phyloP scores from a whole-genome alignment of 1,140 invertebrate species.

The Drosophila punjabiensis region DNA sequence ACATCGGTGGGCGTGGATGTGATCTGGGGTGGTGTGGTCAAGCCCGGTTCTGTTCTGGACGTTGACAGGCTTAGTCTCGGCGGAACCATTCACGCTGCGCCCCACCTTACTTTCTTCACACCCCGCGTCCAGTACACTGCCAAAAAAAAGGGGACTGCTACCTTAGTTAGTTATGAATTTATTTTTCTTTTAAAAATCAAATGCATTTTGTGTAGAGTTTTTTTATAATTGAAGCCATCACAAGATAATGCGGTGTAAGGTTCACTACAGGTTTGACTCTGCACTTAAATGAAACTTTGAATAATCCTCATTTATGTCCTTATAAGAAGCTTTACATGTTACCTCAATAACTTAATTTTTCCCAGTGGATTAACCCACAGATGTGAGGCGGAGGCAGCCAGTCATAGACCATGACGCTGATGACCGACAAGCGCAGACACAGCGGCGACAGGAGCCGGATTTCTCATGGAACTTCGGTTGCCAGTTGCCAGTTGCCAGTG shows the following conservation, averaged over 20 bases:
- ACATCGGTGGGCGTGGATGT: conserved; percentile 38
- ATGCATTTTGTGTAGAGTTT: neutral
- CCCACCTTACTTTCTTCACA: neutral
- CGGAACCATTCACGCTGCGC: conserved; percentile 39
- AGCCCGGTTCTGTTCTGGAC: conserved; percentile 52
- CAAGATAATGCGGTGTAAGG: neutral
- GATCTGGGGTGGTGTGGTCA: conserved; percentile 61
- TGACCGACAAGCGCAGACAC: conserved; percentile 51
- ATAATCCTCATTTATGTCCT: neutral
- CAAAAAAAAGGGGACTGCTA: neutral
- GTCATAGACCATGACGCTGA: conserved; percentile 52
- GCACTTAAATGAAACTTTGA: no score
- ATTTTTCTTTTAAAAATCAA: no score
- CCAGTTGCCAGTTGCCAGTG: neutral
- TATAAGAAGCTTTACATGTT: neutral
- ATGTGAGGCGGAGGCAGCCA: neutral
- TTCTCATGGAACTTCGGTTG: conserved; percentile 4
- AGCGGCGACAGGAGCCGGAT: conserved; percentile 29
- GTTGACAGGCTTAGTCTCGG: conserved; percentile 70
- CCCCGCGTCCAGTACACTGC: conserved; percentile 2
- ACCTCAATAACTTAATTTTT: neutral
- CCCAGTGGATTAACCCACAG: conserved; percentile 4
- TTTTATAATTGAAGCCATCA: no score
- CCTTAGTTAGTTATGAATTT: neutral
- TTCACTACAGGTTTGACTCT: neutral